Percentiles rank a stretch among this genome's conserved stretches.
Conservation (phyloP, 1,140 invertebrate genomes). For the Pristionchus pacificus region DNA sequence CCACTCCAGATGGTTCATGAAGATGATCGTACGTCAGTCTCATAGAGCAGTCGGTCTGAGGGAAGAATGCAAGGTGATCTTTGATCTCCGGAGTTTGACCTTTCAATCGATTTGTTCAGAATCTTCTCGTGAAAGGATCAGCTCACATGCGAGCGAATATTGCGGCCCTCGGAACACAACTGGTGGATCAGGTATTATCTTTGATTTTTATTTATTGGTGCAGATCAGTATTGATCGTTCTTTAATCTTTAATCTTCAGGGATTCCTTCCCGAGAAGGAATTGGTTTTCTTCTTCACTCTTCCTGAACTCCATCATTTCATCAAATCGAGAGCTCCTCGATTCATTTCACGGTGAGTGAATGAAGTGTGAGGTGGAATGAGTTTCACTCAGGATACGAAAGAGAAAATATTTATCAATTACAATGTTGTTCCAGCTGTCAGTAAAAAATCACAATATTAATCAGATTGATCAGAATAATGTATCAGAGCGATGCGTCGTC, state of each 20-base stretch:
- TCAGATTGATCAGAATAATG: constrained; percentile 5
- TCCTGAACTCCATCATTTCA: constrained; percentile 66
- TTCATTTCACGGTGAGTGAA: constrained; percentile 67
- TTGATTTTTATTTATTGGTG: constrained; percentile 23
- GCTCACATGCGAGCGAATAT: constrained; percentile 9
- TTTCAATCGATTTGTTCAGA: too few relatives aligned
- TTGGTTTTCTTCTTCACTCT: constrained; percentile 71
- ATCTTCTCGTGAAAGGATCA: constrained; percentile 22
- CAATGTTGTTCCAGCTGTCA: too few relatives aligned
- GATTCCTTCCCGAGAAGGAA: constrained; percentile 67
- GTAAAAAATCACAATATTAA: too few relatives aligned
- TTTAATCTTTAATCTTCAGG: constrained; percentile 64
- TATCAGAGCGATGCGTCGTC: constrained; percentile 67
- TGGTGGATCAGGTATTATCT: constrained; percentile 25
- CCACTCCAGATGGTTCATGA: constrained; percentile 20
- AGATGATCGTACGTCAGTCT: constrained; percentile 16
- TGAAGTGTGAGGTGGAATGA: too few relatives aligned
- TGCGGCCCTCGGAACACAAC: constrained; percentile 19
- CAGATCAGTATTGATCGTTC: constrained; percentile 58
- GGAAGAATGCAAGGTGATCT: constrained; percentile 12
- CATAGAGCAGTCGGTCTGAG: constrained; percentile 27
- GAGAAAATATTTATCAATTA: too few relatives aligned
- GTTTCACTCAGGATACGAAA: too few relatives aligned
- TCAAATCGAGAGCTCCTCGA: constrained; percentile 63
- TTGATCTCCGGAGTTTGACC: too few relatives aligned